These are phyloP conservation scores for Xyrauchen texanus DNA, from an alignment of 2,113 vertebrate genomes.

Conservation along the genomic window DNA sequence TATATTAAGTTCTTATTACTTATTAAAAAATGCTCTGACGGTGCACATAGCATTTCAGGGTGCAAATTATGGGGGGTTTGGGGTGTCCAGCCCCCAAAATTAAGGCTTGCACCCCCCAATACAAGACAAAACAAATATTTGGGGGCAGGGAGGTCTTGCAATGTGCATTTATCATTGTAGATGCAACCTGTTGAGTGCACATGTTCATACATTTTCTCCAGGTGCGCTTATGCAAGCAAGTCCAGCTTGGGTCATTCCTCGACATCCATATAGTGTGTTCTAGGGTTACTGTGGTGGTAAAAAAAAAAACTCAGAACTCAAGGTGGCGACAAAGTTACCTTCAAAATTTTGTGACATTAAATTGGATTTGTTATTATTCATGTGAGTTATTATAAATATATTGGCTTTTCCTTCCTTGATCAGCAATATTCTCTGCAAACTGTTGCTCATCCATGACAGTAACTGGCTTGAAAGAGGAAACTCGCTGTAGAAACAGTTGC, in stretches of 20 bases:
- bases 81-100: neutral
- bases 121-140: neutral
- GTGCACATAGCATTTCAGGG: neutral
- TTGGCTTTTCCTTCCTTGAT: too few species aligned
- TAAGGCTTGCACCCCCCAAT: neutral
- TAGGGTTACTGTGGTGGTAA: too few species aligned
- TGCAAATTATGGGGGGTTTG: neutral
- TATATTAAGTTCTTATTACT: conserved; percentile 1
- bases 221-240: neutral
- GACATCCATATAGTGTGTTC: too few species aligned
- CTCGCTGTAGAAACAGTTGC: too few species aligned
- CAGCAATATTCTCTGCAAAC: too few species aligned
- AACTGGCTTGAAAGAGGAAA: too few species aligned
- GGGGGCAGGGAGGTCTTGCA: neutral
- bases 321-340: too few species aligned
- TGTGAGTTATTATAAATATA: too few species aligned
- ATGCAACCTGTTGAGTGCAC: neutral
- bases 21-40: neutral
- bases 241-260: neutral
- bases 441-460: too few species aligned
- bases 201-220: neutral
- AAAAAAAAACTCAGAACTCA: too few species aligned
- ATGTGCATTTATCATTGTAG: neutral
- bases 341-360: too few species aligned
- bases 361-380: too few species aligned